Evolutionary conservation across 2,113 vertebrate genomes (phyloP).

Genomic region (Callorhinus ursinus): DNA sequence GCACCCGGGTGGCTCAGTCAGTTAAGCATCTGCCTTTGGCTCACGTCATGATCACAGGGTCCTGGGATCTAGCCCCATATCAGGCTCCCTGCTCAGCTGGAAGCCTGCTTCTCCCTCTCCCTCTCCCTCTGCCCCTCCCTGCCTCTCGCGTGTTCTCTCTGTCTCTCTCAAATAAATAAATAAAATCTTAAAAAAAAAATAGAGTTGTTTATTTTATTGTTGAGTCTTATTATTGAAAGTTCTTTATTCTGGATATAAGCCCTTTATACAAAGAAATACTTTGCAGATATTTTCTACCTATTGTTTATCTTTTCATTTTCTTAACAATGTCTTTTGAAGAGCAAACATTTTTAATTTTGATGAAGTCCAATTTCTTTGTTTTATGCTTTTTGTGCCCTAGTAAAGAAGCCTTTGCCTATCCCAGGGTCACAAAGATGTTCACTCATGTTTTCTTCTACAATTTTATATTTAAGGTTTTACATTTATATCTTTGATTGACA

Average conservation of each 20-base stretch:
- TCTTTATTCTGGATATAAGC: background rate
- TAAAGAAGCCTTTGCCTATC: background rate
- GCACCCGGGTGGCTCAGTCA: background rate
- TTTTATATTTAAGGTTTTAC: background rate
- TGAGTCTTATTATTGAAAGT: background rate
- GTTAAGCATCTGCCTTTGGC: background rate
- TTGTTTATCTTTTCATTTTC: constrained; percentile 11
- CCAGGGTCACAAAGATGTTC: background rate
- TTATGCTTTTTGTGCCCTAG: background rate
- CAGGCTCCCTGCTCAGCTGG: background rate
- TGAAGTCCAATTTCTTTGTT: background rate
- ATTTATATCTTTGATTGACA: background rate
- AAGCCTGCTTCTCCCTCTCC: background rate
- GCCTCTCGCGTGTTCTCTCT: background rate
- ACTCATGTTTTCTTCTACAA: background rate
- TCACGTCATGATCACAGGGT: background rate
- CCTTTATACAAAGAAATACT: background rate
- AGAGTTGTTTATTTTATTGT: background rate
- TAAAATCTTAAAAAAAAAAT: background rate
- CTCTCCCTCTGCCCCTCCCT: background rate
- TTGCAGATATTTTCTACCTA: background rate
- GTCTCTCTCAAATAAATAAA: background rate
- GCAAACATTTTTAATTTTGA: background rate
- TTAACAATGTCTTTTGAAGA: background rate
- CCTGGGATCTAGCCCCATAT: background rate